These are phyloP conservation scores for Diplolepis rosae DNA, from an alignment of 2,888 invertebrate species.

Conservation along the genomic window DNA sequence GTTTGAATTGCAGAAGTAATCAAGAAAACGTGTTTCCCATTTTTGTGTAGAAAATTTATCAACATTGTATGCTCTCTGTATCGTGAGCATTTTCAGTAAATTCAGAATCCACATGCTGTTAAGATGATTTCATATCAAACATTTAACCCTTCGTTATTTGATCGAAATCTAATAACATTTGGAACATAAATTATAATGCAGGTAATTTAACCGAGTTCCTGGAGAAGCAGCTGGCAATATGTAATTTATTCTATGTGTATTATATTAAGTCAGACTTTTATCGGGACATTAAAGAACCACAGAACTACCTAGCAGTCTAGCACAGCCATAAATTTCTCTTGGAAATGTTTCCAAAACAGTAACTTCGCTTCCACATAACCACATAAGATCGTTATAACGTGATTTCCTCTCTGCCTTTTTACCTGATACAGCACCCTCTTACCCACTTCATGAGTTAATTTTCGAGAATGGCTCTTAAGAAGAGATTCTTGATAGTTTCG, in stretches of 20 bases:
- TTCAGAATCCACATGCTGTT: too few relatives aligned
- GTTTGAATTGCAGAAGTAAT: too few relatives aligned
- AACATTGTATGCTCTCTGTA: too few relatives aligned
- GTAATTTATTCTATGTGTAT: constrained; percentile 1
- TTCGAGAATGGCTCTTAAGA: not conserved
- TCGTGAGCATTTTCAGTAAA: too few relatives aligned
- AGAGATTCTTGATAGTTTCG: too few relatives aligned
- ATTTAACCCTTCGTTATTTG: too few relatives aligned
- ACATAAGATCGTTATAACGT: not conserved
- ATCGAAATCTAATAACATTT: too few relatives aligned
- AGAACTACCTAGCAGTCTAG: not conserved
- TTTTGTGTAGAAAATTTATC: too few relatives aligned
- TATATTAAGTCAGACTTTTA: not conserved
- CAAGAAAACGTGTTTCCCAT: too few relatives aligned
- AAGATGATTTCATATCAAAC: too few relatives aligned
- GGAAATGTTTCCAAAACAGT: not conserved
- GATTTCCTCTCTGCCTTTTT: not conserved
- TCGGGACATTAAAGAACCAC: not conserved
- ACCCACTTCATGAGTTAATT: not conserved
- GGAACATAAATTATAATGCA: too few relatives aligned
- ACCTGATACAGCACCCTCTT: not conserved
- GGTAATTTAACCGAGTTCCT: not conserved
- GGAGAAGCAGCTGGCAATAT: not conserved
- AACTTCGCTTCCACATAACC: not conserved
- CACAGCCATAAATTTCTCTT: not conserved